Evolutionary conservation across 2,797 vertebrate species (phyloP), one percentile per base, ranked within the genome.

Genomic region (Odontamblyopus rebecca): DNA sequence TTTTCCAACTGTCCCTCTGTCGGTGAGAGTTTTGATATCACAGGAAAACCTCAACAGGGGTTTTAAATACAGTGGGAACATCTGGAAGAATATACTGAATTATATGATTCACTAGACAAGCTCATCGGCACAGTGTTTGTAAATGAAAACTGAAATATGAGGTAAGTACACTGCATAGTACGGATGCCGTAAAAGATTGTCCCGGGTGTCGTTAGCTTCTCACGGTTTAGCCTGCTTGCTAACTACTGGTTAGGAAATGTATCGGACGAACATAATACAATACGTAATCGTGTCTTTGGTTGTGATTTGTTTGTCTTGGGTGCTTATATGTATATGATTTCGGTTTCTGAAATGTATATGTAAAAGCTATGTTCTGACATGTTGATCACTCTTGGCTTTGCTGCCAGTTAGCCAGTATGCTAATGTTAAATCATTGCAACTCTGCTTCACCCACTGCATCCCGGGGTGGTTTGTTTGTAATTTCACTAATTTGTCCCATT

Each of bases 101-200:
- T 73, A 4, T 65, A 77, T 79, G 79, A 44, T 8, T 11, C 68
- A 67, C 69, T 66, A 77, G 78, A 81, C 11, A 69, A 68, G 5
- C 60, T 15, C 44, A 69, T 70, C 61, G 63, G 48, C 54, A 44
- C 73, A 2, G 44, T n/a, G 71, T 76, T 79, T 69, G 56, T 74
- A 4, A 18, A 94, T 93, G 92, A 88, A 83, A 77, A 85, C 69
- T 76, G 75, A 90, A 91, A 84, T 89, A 95, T 94, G 94, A 94
- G 93, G 94, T 95, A 89, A 92, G 92, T 48, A 15, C 44, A 15
- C 4, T 4, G 67, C 66, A 74, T 60, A 66, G 69, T 64, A 16
- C 54, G 70, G 73, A 69, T 81, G 76, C 79, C 89, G 85, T 84
- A 75, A 50, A 81, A 88, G 82, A 86, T 83, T 87, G 85, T 86